phyloP scores from a whole-genome alignment of 2,888 invertebrate genomes.

The Formica aserva region DNA sequence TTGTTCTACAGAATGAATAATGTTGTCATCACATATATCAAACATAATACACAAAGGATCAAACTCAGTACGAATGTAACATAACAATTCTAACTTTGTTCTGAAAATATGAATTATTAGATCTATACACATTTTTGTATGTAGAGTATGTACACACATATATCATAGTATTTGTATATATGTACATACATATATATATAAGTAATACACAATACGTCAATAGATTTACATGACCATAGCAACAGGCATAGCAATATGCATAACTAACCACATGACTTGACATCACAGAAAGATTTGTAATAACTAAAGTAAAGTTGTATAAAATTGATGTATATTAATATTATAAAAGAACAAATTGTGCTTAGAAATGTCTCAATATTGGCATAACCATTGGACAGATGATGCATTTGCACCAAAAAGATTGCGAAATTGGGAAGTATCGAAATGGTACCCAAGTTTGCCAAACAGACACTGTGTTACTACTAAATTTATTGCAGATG shows the following conservation, averaged over 20 bases:
- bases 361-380: constrained; percentile 78
- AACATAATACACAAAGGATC: constrained; percentile 94
- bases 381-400: constrained; percentile 79
- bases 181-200: background rate
- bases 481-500: constrained; percentile 75
- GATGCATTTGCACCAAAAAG: constrained; percentile 74
- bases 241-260: constrained; percentile 48
- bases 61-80: constrained; percentile 94
- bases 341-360: background rate
- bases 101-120: constrained; percentile 85
- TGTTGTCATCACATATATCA: constrained; percentile 90
- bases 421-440: constrained; percentile 80
- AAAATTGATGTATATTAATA: background rate
- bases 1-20: constrained; percentile 93
- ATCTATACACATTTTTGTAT: background rate
- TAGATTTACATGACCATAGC: constrained; percentile 62
- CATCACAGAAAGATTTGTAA: background rate
- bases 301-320: background rate
- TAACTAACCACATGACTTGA: background rate
- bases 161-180: background rate
- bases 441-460: constrained; percentile 78
- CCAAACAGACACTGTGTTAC: constrained; percentile 74
- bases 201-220: background rate
- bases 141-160: background rate
- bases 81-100: constrained; percentile 90